These are phyloP conservation scores for Chionis minor DNA, from an alignment of 2,113 vertebrate species.

Conservation along the genomic window DNA sequence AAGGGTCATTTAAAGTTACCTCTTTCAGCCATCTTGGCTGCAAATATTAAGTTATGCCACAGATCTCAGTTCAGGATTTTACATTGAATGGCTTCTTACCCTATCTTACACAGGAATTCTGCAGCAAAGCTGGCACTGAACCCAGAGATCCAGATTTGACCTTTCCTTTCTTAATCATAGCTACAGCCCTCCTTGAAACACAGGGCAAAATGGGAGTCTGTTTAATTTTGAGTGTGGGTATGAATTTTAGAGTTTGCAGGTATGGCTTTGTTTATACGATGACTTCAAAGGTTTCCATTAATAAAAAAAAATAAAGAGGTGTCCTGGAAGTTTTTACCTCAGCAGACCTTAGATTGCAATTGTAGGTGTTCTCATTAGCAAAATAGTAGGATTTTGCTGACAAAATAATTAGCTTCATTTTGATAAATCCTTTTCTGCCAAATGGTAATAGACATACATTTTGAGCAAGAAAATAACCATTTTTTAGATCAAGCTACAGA, in stretches of 20 bases:
- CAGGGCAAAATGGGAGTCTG: background rate
- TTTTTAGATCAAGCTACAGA: background rate
- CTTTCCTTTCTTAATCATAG: background rate
- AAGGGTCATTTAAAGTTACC: background rate
- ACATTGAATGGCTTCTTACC: background rate
- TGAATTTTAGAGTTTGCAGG: background rate
- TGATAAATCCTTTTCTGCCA: background rate
- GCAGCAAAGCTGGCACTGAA: background rate
- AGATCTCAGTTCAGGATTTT: background rate
- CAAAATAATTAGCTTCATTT: background rate
- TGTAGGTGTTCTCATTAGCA: background rate
- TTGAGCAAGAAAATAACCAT: background rate
- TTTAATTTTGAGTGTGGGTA: background rate
- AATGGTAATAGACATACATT: background rate
- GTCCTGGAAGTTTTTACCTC: background rate
- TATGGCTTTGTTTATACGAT: background rate
- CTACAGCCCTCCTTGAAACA: background rate
- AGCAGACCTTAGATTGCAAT: background rate
- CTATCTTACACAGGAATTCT: background rate
- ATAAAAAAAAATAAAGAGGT: background rate
- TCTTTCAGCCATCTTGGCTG: background rate
- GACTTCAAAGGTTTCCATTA: background rate
- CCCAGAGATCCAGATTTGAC: background rate
- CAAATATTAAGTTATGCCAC: background rate
- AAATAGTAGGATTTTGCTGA: background rate